Base-by-base conservation (phyloP, 2,113 vertebrate species). In the Delphinus delphis region DNA sequence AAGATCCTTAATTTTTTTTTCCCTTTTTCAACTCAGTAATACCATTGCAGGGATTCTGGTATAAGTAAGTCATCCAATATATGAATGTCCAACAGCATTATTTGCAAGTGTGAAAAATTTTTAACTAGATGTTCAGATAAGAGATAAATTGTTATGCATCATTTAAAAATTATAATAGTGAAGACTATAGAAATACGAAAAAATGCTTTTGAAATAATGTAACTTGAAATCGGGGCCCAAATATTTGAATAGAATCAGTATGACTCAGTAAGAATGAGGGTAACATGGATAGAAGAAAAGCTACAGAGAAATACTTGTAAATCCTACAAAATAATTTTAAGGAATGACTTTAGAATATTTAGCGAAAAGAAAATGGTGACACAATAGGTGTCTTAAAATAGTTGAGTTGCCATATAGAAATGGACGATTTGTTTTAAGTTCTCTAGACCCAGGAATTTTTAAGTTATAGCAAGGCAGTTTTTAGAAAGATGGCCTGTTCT, bases 91-190 rank as follows among this genome's bases (percentile, higher is more conserved):
- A 85, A 13, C 21, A 53, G 41, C 58, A 47, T 83, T 86, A 47
- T 44, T 95, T 76, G 31, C 85, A 67, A 33, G 55, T 91, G 21
- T 83, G 81, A 88, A 96, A 94, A 94, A 47, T 82, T 84, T 53
- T 14, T 62, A 68, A 28, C 36, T 77, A n/a, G 33, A 28, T 96
- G 18, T 87, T 96, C 67, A 85, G 8, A 58, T 58, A 73, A n/a
- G 25, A 96, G 97, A 76, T 55, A 93, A 70, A 44, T 71, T 92
- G 13, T 85, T 93, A 58, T 70, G 2, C 17, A 47, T 84, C 33
- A 70, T 84, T 84, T 93, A 15, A 20, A 88, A 93, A 65, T 93
- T 87, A 65, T n/a, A 65, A 47, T 65, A 74, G 8, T 95, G 31
- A 84, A 68, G 44, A 88, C 31, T 92, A 2, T 80, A 68, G 62